Evolutionary conservation across 2,888 invertebrate genomes (phyloP).

Genomic region (Dascillus cervinus): DNA sequence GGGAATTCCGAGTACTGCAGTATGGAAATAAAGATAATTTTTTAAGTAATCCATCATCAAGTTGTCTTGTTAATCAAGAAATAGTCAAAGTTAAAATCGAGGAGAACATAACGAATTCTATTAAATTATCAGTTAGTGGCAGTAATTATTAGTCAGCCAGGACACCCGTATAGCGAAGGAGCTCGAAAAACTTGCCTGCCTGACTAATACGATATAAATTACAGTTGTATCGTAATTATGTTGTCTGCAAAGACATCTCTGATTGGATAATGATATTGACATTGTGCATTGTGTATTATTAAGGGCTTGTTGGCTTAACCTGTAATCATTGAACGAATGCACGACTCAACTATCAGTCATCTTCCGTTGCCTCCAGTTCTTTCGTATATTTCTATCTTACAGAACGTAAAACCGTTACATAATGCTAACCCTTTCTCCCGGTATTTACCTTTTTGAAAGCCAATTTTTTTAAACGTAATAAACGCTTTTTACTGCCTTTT

Average conservation of each 20-base stretch:
- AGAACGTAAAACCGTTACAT: too few relatives aligned
- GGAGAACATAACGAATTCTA: slow-evolving; percentile 28
- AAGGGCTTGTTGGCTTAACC: slow-evolving; percentile 32
- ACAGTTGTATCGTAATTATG: slow-evolving; percentile 38
- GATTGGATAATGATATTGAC: slow-evolving; percentile 46
- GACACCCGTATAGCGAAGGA: slow-evolving; percentile 29
- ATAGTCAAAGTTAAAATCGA: slow-evolving; percentile 11
- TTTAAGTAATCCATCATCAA: too few relatives aligned
- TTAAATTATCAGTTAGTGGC: slow-evolving; percentile 33
- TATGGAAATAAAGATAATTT: too few relatives aligned
- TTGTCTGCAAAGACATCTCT: slow-evolving; percentile 42
- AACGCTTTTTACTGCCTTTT: too few relatives aligned
- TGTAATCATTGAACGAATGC: too few relatives aligned
- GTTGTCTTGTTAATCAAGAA: slow-evolving; percentile 12
- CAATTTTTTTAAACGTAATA: too few relatives aligned
- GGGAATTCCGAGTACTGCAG: too few relatives aligned
- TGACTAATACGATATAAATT: slow-evolving; percentile 43
- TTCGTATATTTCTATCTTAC: too few relatives aligned
- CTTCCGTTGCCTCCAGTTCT: too few relatives aligned
- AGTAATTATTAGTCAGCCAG: slow-evolving; percentile 29
- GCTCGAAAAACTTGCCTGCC: slow-evolving; percentile 27
- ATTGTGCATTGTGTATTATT: slow-evolving; percentile 41
- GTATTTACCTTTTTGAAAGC: too few relatives aligned
- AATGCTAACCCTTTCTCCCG: too few relatives aligned
- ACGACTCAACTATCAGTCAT: too few relatives aligned